A percentile compares a stretch with the other conserved stretches of the same genome.
phyloP scores from a whole-genome alignment of 53 echinoderm and acorn worm species.

The Mesocentrotus franciscanus region DNA sequence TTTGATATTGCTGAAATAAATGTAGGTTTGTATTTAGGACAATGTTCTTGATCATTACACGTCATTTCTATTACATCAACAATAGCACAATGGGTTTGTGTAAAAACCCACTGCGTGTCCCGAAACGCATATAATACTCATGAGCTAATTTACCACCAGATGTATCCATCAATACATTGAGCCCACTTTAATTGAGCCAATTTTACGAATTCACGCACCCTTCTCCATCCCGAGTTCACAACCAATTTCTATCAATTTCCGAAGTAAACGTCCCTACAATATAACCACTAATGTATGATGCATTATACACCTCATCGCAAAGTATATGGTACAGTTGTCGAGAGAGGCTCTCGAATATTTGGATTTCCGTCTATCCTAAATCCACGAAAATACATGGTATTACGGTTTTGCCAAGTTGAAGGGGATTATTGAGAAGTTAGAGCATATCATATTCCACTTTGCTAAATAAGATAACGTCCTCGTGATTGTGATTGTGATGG shows the following conservation, averaged over 20 bases:
- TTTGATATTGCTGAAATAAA: neutral
- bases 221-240: neutral
- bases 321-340: neutral
- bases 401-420: neutral
- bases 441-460: neutral
- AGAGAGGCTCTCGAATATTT: neutral
- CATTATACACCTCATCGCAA: neutral
- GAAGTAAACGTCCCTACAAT: constrained; percentile 30
- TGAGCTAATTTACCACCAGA: constrained; percentile 22
- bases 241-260: constrained; percentile 50
- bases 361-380: constrained; percentile 4
- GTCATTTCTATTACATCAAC: neutral
- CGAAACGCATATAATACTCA: constrained; percentile 20
- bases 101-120: neutral
- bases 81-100: neutral
- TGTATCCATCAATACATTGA: constrained; percentile 13
- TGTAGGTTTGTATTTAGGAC: neutral
- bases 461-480: neutral
- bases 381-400: neutral
- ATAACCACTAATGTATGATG: neutral
- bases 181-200: constrained; percentile 34
- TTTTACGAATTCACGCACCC: constrained; percentile 21
- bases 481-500: too few relatives aligned
- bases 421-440: neutral
- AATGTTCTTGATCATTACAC: neutral